phyloP scores from a whole-genome alignment of 2,113 vertebrate genomes.

The Myiopsitta monachus region DNA sequence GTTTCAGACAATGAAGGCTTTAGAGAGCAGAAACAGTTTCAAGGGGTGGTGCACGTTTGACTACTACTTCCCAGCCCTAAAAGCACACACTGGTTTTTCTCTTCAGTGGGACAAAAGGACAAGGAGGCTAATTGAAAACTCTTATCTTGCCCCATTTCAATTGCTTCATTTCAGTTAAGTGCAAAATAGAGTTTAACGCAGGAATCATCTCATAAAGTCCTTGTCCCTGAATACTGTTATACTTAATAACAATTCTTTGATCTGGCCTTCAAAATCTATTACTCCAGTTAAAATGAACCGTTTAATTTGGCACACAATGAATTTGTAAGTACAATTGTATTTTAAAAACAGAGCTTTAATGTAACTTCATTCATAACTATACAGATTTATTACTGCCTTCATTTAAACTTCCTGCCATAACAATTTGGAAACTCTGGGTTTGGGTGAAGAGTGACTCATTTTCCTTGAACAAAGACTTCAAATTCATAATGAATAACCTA shows the following conservation, averaged over 20 bases:
- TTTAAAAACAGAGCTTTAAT: background rate
- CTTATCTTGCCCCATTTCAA: slow-evolving; percentile 29
- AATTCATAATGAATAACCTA: background rate
- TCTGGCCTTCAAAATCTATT: background rate
- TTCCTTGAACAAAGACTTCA: background rate
- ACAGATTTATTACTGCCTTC: background rate
- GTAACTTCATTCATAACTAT: background rate
- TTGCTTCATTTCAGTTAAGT: slow-evolving; percentile 13
- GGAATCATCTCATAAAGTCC: slow-evolving; percentile 20
- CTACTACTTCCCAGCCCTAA: background rate
- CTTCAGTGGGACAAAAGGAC: slow-evolving; percentile 10
- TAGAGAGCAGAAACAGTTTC: slow-evolving; percentile 30
- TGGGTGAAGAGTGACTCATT: background rate
- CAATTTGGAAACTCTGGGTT: background rate
- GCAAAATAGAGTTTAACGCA: background rate
- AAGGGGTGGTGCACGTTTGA: slow-evolving; percentile 18
- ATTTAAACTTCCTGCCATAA: background rate
- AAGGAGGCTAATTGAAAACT: slow-evolving; percentile 53
- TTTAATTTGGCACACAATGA: background rate
- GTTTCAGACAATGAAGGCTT: slow-evolving; percentile 53
- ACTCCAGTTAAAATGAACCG: background rate
- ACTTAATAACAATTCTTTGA: background rate
- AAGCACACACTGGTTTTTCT: slow-evolving; percentile 40
- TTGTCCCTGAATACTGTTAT: background rate
- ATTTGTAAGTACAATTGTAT: background rate